Percentiles rank a stretch among this genome's conserved stretches.
Conservation (phyloP, 2,797 vertebrate species). For the Enteromius afrohamiltoni region DNA sequence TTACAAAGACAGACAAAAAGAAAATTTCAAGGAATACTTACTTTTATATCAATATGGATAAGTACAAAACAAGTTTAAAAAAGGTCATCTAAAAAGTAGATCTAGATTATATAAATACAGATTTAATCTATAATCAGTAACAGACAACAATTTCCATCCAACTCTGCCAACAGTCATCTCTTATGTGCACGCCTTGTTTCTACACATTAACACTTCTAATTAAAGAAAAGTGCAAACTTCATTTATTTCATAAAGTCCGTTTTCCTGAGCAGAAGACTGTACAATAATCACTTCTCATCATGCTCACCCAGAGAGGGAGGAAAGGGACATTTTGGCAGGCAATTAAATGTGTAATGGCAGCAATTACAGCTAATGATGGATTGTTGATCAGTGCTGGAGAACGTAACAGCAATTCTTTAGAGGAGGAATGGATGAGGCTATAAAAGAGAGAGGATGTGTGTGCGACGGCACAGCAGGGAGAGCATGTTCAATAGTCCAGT, state of each 20-base stretch:
- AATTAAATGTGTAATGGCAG: constrained; percentile 73
- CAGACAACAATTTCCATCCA: not conserved
- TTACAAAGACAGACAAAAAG: too few species aligned
- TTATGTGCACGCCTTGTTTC: not conserved
- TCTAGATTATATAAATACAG: not conserved
- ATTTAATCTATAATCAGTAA: not conserved
- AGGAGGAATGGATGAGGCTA: constrained; percentile 6
- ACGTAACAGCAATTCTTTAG: constrained; percentile 48
- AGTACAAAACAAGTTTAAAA: not conserved
- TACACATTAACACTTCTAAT: not conserved
- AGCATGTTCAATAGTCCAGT: constrained; percentile 34
- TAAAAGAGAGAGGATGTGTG: constrained; percentile 22
- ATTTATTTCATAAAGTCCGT: not conserved
- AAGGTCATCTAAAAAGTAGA: not conserved
- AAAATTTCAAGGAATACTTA: too few species aligned
- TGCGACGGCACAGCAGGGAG: constrained; percentile 14
- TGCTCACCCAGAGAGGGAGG: constrained; percentile 54
- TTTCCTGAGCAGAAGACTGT: constrained; percentile 46
- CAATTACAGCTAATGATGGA: constrained; percentile 71
- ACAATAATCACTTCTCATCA: constrained; percentile 68
- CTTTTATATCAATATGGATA: too few species aligned
- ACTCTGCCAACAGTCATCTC: not conserved
- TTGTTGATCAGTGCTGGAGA: constrained; percentile 66
- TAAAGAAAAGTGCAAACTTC: not conserved
- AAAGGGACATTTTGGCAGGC: constrained; percentile 69